Conservation (phyloP, 2,797 vertebrate genomes). For the Acropternis orthonyx region DNA sequence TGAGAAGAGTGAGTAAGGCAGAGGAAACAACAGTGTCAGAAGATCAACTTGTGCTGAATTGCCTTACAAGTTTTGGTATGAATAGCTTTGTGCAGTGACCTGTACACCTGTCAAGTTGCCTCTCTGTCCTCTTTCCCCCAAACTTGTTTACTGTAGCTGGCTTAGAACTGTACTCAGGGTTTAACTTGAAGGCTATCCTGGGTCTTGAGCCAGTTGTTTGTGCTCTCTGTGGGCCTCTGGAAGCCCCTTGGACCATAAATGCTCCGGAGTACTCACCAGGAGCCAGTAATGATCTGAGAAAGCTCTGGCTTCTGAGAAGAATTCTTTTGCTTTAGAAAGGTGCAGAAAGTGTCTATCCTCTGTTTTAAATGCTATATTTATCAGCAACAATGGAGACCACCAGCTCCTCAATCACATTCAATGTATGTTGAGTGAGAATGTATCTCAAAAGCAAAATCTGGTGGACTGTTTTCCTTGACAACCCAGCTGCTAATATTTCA, state of each 20-base stretch:
- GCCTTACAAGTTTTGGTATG: not conserved
- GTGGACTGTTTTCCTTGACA: not conserved
- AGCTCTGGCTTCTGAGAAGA: not conserved
- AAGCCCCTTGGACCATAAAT: not conserved
- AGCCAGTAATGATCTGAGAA: not conserved
- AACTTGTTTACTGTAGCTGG: not conserved
- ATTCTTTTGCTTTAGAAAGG: not conserved
- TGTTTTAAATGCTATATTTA: not conserved
- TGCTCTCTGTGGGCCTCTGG: not conserved
- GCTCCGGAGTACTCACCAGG: not conserved
- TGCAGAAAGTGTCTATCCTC: not conserved
- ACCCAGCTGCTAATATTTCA: not conserved
- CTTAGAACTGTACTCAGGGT: not conserved
- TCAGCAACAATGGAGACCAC: not conserved
- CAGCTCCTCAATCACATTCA: not conserved
- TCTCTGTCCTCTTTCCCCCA: not conserved
- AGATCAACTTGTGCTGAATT: not conserved
- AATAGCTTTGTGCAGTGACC: not conserved
- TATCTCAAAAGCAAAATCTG: not conserved
- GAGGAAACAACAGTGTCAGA: not conserved
- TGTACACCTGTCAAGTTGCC: not conserved
- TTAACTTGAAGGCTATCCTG: not conserved
- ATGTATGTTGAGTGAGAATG: not conserved
- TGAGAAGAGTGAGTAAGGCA: not conserved
- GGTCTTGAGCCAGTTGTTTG: not conserved